phyloP scores from a whole-genome alignment of 2,797 vertebrate genomes.

The Artibeus lituratus region DNA sequence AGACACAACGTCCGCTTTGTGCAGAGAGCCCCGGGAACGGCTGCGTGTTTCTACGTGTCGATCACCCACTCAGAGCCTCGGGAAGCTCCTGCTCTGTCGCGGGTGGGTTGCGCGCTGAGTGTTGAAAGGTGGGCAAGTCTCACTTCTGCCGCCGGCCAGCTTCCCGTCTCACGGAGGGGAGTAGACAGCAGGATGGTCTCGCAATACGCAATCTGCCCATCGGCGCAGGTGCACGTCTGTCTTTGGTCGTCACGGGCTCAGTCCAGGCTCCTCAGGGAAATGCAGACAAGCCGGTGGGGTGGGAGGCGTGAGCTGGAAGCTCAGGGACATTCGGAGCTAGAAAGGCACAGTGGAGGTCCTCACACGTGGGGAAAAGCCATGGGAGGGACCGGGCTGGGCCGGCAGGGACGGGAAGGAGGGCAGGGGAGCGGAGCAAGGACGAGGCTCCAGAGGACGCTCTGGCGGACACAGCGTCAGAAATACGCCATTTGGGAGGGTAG shows the following conservation, averaged over 20 bases:
- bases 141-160: no score
- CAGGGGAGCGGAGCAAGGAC: neutral
- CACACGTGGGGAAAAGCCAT: fast-evolving
- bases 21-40: fast-evolving
- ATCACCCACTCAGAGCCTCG: neutral
- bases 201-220: neutral
- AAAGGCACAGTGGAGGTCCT: neutral
- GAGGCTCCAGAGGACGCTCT: fast-evolving
- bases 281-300: no score
- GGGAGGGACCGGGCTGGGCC: neutral
- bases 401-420: no score
- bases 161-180: neutral
- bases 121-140: neutral
- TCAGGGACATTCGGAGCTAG: neutral
- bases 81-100: neutral
- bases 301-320: fast-evolving
- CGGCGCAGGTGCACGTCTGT: no score
- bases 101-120: fast-evolving
- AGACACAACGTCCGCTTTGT: fast-evolving
- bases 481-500: neutral
- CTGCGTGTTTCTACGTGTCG: fast-evolving
- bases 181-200: fast-evolving
- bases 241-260: no score
- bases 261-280: fast-evolving
- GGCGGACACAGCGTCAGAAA: neutral